These are phyloP conservation scores for Cavia porcellus DNA, from an alignment of 2,113 vertebrate genomes.

Conservation along the genomic window DNA sequence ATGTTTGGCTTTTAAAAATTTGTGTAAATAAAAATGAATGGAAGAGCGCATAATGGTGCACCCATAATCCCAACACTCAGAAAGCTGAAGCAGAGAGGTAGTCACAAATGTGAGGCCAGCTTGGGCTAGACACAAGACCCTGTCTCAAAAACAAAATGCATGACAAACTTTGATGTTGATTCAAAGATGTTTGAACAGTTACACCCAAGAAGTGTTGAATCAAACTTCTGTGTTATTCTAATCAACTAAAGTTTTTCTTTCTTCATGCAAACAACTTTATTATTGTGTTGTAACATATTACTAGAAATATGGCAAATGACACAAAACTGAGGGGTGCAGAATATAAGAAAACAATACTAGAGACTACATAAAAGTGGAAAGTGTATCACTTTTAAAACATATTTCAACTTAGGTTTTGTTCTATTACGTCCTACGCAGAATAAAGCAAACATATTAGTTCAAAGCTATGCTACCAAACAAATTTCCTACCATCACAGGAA, in stretches of 20 bases:
- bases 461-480: background rate
- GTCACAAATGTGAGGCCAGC: background rate
- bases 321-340: background rate
- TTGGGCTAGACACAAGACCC: background rate
- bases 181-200: conserved; percentile 21
- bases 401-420: background rate
- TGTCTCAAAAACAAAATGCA: too few species aligned
- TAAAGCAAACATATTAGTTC: background rate
- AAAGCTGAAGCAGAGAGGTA: background rate
- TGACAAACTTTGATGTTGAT: background rate
- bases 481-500: background rate
- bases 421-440: background rate
- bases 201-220: conserved; percentile 9
- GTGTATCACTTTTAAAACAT: background rate
- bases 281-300: conserved; percentile 19
- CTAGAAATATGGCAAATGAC: background rate
- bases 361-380: background rate
- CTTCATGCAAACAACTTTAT: conserved; percentile 10
- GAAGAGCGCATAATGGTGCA: background rate
- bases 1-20: background rate
- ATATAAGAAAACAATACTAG: background rate
- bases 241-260: conserved; percentile 39
- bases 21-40: background rate
- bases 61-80: background rate
- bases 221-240: conserved; percentile 5